phyloP scores from a whole-genome alignment of 2,113 vertebrate genomes.

The Mugil cephalus region DNA sequence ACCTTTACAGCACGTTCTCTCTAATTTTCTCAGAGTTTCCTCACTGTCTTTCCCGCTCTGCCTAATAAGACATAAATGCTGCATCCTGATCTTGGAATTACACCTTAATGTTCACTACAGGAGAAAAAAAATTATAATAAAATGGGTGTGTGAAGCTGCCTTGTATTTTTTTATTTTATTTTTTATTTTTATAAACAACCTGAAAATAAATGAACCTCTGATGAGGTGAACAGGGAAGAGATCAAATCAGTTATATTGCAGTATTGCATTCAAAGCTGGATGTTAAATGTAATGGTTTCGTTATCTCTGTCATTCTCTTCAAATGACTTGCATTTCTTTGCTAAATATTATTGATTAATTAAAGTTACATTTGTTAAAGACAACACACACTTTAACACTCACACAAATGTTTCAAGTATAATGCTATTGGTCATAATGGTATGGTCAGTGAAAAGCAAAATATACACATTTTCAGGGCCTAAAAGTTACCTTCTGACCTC shows the following conservation, averaged over 20 bases:
- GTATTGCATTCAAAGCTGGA: neutral
- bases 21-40: neutral
- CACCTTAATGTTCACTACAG: neutral
- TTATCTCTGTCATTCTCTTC: too few relatives aligned
- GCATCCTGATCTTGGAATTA: constrained; percentile 1
- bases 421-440: neutral
- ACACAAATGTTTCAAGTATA: neutral
- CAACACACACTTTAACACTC: too few relatives aligned
- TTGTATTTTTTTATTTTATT: constrained; percentile 17
- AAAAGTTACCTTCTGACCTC: constrained; percentile 2
- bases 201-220: constrained; percentile 2
- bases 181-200: constrained; percentile 3
- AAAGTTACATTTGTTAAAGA: neutral
- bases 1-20: constrained; percentile 37
- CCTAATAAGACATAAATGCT: constrained; percentile 6
- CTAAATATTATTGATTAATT: neutral
- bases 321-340: neutral
- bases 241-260: neutral
- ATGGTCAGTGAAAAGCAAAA: neutral
- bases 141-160: neutral
- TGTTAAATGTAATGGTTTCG: neutral
- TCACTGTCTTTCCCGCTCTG: neutral
- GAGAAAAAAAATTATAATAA: neutral
- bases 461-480: neutral
- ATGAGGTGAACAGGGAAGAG: neutral